Evolutionary conservation across 2,888 invertebrate species (phyloP).

Genomic region (Germaria angustata): DNA sequence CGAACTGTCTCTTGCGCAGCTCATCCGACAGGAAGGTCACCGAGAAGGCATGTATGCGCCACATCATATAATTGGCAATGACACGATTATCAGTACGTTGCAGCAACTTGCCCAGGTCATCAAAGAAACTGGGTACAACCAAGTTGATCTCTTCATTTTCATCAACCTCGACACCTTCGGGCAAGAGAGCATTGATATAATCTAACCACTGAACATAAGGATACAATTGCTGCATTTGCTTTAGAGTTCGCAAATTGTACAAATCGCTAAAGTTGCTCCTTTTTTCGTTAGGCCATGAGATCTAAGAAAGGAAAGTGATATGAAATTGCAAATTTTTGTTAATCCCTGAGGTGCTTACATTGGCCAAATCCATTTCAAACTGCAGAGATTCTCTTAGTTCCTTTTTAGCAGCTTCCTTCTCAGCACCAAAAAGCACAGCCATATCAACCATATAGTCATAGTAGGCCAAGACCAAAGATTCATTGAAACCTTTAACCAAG

Average conservation of each 20-base stretch:
- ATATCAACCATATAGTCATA: too few species aligned
- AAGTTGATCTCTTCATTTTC: constrained; percentile 90
- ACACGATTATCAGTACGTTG: constrained; percentile 83
- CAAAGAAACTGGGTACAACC: constrained; percentile 90
- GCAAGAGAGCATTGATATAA: constrained; percentile 90
- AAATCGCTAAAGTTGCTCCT: constrained; percentile 93
- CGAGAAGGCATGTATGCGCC: constrained; percentile 92
- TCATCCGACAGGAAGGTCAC: constrained; percentile 90
- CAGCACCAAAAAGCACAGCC: too few species aligned
- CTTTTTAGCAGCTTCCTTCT: too few species aligned
- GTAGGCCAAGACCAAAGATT: too few species aligned
- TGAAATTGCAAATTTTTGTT: too few species aligned
- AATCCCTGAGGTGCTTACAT: too few species aligned
- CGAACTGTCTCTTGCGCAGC: constrained; percentile 88
- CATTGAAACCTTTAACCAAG: too few species aligned
- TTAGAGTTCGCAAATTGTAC: constrained; percentile 95
- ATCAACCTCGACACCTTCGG: constrained; percentile 83
- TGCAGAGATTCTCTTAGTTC: too few species aligned
- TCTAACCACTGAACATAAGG: constrained; percentile 83
- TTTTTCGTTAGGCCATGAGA: constrained; percentile 92
- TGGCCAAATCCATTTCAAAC: too few species aligned
- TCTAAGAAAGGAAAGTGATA: constrained; percentile 81
- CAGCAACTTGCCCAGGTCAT: constrained; percentile 84
- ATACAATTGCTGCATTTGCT: constrained; percentile 87
- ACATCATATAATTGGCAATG: constrained; percentile 95